Conservation (phyloP, 2,113 vertebrate genomes). For the Elachura formosa region DNA sequence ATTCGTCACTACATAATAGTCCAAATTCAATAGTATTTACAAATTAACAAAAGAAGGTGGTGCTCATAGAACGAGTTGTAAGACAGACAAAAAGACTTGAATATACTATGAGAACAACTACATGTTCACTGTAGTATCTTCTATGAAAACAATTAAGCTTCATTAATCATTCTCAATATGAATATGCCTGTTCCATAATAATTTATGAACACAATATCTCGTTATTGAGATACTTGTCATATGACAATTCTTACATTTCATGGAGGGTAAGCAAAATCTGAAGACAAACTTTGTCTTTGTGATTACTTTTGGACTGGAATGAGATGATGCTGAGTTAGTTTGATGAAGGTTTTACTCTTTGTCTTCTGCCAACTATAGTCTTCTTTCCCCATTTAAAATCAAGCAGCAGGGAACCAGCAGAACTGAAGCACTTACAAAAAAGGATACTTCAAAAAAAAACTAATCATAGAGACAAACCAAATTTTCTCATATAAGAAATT, state of each 20-base stretch:
- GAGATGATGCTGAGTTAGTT: neutral
- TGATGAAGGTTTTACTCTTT: neutral
- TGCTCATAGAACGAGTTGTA: neutral
- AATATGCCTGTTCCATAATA: neutral
- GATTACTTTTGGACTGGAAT: neutral
- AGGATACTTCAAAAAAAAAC: neutral
- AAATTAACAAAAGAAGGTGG: neutral
- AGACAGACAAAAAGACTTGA: neutral
- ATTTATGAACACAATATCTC: neutral
- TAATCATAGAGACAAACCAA: neutral
- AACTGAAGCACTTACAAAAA: neutral
- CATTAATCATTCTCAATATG: neutral
- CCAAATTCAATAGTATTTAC: neutral
- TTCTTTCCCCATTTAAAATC: neutral
- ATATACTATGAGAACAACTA: neutral
- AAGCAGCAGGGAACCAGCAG: neutral
- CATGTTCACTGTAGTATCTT: neutral
- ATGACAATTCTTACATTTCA: neutral
- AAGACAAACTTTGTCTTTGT: neutral
- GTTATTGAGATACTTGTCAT: neutral
- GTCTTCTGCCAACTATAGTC: neutral
- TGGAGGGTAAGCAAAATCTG: neutral
- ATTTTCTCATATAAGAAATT: neutral
- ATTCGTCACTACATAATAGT: neutral
- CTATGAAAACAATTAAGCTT: neutral